Evolutionary conservation across 2,888 invertebrate genomes (phyloP).

Genomic region (Troides helena): DNA sequence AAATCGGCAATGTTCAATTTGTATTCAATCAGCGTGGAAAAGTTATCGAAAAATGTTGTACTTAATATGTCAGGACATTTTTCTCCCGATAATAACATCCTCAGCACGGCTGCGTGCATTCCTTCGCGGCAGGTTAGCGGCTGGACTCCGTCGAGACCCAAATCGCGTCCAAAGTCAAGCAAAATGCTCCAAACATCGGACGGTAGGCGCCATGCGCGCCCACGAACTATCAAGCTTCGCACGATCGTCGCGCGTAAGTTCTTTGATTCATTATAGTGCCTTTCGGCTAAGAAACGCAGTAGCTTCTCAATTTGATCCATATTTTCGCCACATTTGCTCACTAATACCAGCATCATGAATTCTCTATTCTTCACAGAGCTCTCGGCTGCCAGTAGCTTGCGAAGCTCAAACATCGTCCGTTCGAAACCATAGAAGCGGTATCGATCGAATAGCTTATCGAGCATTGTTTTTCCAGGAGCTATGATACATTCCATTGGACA

Average conservation of each 20-base stretch:
- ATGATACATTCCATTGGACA: background rate
- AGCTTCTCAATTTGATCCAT: constrained; percentile 46
- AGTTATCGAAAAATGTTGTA: constrained; percentile 44
- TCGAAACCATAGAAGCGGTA: constrained; percentile 55
- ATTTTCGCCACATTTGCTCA: constrained; percentile 60
- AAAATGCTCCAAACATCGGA: constrained; percentile 49
- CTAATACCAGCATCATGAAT: constrained; percentile 59
- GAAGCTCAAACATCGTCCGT: constrained; percentile 50
- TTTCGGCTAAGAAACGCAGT: constrained; percentile 44
- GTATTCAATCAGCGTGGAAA: constrained; percentile 51
- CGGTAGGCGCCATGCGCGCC: constrained; percentile 55
- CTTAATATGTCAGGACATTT: constrained; percentile 37
- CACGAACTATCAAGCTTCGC: constrained; percentile 59
- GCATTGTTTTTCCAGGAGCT: constrained; percentile 34
- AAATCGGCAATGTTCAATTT: constrained; percentile 45
- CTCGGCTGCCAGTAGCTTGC: constrained; percentile 45
- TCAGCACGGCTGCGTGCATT: constrained; percentile 55
- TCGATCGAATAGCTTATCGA: constrained; percentile 55
- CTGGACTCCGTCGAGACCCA: constrained; percentile 57
- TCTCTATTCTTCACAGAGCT: constrained; percentile 51
- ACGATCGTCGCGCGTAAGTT: constrained; percentile 56
- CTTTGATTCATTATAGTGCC: constrained; percentile 53
- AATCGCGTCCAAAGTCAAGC: constrained; percentile 48
- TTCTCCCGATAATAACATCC: constrained; percentile 43
- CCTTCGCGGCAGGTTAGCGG: constrained; percentile 52